These are phyloP conservation scores for Calvadosia cruxmelitensis DNA, from an alignment of 30 jellyfish, hydroid and myxozoan species.

Conservation along the genomic window DNA sequence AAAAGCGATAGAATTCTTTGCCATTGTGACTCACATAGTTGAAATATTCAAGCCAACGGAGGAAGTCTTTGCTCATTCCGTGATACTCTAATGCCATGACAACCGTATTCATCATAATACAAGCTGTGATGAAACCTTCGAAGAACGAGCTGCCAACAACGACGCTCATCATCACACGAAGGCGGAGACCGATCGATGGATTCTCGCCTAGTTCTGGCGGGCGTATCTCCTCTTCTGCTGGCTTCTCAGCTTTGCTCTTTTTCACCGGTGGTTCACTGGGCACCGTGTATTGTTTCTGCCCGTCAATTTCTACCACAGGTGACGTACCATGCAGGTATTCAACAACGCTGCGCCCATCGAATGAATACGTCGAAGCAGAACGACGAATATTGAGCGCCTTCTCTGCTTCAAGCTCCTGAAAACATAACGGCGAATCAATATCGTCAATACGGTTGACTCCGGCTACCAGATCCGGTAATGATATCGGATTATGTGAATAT, in stretches of 20 bases:
- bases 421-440: neutral
- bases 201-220: conserved; percentile 84
- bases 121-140: conserved; percentile 91
- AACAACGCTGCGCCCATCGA: conserved; percentile 61
- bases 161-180: conserved; percentile 45
- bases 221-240: conserved; percentile 14
- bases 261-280: conserved; percentile 49
- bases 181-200: conserved; percentile 47
- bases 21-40: conserved; percentile 83
- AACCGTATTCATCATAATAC: conserved; percentile 78
- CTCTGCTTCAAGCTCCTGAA: conserved; percentile 61
- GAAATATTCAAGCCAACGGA: conserved; percentile 19
- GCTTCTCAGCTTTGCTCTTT: conserved; percentile 33
- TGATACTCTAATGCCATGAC: conserved; percentile 92
- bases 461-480: neutral
- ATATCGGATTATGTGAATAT: too few species aligned
- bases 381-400: conserved; percentile 46
- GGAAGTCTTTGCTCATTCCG: conserved; percentile 23
- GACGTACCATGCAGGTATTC: conserved; percentile 88
- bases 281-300: conserved; percentile 69
- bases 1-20: too few species aligned
- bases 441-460: neutral
- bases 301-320: conserved; percentile 91
- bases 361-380: conserved; percentile 92
- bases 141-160: conserved; percentile 78